Conservation (phyloP, 2,888 invertebrate genomes). For the Nebria brevicollis region DNA sequence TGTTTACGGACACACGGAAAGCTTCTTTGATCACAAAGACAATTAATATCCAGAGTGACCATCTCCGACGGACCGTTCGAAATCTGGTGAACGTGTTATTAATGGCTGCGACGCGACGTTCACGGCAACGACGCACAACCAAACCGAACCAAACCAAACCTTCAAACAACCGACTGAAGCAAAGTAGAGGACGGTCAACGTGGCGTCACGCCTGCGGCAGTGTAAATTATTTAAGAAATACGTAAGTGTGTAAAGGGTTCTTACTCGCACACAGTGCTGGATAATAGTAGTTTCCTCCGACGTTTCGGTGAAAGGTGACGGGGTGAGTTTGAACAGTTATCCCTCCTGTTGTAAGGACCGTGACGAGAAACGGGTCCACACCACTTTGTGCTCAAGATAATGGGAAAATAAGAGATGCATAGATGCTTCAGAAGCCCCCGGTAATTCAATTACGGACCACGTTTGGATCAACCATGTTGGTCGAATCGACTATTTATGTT, state of each 20-base stretch:
- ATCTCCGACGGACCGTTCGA: constrained; percentile 22
- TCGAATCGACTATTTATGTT: neutral
- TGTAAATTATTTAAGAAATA: constrained; percentile 42
- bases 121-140: neutral
- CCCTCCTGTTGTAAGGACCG: constrained; percentile 15
- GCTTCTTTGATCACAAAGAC: constrained; percentile 48
- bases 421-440: constrained; percentile 28
- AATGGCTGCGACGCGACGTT: constrained; percentile 30
- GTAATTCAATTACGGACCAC: constrained; percentile 43
- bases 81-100: constrained; percentile 47
- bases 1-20: constrained; percentile 40
- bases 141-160: neutral
- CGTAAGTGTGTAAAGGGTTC: constrained; percentile 23
- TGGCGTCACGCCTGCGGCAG: constrained; percentile 10
- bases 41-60: constrained; percentile 48
- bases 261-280: constrained; percentile 3
- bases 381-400: constrained; percentile 45
- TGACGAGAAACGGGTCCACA: neutral
- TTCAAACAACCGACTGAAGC: neutral
- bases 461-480: neutral
- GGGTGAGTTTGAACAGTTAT: constrained; percentile 1
- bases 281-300: neutral
- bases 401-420: constrained; percentile 41
- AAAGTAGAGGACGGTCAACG: constrained; percentile 5
- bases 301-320: neutral